Evolutionary conservation across 2,888 invertebrate genomes (phyloP).

Genomic region (Nymphalis urticae): DNA sequence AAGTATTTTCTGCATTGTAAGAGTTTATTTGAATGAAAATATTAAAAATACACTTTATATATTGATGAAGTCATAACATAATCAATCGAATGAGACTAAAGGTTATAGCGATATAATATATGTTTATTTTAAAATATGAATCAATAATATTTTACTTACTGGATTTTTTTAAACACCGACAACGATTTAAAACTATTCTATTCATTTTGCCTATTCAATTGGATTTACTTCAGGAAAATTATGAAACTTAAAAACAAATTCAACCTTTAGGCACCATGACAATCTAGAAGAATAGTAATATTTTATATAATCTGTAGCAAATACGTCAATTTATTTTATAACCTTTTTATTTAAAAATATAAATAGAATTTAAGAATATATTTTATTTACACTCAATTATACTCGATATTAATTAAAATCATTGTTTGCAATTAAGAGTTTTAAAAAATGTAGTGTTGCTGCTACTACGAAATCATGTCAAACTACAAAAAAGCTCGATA

Average conservation of each 20-base stretch:
- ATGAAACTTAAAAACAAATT: constrained; percentile 74
- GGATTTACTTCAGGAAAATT: constrained; percentile 49
- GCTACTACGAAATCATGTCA: too few species aligned
- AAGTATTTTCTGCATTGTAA: not conserved
- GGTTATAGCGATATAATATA: constrained; percentile 56
- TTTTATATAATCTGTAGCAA: constrained; percentile 18
- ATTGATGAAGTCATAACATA: constrained; percentile 48
- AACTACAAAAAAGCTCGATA: too few species aligned
- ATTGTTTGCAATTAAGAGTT: too few species aligned
- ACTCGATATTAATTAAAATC: too few species aligned
- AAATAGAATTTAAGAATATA: not conserved
- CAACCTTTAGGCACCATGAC: constrained; percentile 75
- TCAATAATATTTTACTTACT: constrained; percentile 56
- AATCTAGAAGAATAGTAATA: constrained; percentile 46
- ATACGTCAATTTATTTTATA: not conserved
- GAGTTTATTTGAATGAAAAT: not conserved
- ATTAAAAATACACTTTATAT: constrained; percentile 31
- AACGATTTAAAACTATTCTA: constrained; percentile 66
- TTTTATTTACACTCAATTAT: too few species aligned
- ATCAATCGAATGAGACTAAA: constrained; percentile 56
- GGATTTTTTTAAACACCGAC: constrained; percentile 68
- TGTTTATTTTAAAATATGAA: constrained; percentile 34
- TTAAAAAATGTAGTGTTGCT: too few species aligned
- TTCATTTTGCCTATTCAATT: constrained; percentile 60
- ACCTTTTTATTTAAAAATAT: not conserved